phyloP scores from a whole-genome alignment of 2,888 invertebrate species.

The Carpatolechia fugitivella region DNA sequence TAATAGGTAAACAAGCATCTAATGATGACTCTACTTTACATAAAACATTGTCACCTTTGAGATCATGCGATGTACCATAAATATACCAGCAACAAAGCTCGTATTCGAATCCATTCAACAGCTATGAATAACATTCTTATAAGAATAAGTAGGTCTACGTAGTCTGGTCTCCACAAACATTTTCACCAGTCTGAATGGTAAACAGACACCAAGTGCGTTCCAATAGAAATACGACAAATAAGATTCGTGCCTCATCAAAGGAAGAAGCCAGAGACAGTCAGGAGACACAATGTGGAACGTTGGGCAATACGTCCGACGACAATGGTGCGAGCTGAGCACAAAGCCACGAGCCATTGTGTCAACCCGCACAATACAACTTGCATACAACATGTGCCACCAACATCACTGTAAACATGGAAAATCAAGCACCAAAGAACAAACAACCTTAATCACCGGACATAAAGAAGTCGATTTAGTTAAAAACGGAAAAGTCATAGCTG shows the following conservation, averaged over 20 bases:
- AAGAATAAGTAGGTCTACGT: background rate
- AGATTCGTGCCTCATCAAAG: slow-evolving; percentile 65
- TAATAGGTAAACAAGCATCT: no score
- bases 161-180: background rate
- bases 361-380: slow-evolving; percentile 73
- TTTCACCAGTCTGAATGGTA: slow-evolving; percentile 19
- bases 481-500: slow-evolving; percentile 27
- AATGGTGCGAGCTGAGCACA: slow-evolving; percentile 71
- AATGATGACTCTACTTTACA: no score
- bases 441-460: background rate
- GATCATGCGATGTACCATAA: no score
- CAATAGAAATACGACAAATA: slow-evolving; percentile 45
- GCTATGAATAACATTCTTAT: background rate
- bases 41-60: background rate
- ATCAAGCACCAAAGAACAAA: background rate
- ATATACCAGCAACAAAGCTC: no score
- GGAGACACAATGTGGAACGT: slow-evolving; percentile 71
- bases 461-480: slow-evolving; percentile 20
- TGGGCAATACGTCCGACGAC: slow-evolving; percentile 75
- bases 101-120: no score
- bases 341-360: slow-evolving; percentile 71
- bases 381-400: slow-evolving; percentile 57
- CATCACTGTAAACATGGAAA: slow-evolving; percentile 41
- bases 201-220: slow-evolving; percentile 21
- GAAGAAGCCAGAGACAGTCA: slow-evolving; percentile 62